Percentiles rank a stretch among this genome's conserved stretches.
These are phyloP conservation scores for Cochlearius cochlearius DNA, from an alignment of 2,113 vertebrate genomes.

Conservation along the genomic window DNA sequence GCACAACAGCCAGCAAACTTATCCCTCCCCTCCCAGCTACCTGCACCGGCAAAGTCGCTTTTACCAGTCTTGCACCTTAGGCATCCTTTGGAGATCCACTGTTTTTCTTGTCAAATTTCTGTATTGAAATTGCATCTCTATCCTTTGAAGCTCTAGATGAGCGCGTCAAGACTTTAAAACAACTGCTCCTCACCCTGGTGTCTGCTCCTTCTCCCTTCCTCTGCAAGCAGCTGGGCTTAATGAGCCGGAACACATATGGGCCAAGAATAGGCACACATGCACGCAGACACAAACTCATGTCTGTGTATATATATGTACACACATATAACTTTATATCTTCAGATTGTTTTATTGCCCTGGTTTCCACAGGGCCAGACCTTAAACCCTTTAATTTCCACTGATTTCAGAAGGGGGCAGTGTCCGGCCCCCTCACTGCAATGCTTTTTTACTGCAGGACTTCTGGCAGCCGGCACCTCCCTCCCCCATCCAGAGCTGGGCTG, in stretches of 20 bases:
- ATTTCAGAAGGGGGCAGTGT: not conserved
- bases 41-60: rapidly evolving
- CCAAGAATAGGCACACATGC: not conserved
- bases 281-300: not conserved
- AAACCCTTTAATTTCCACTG: not conserved
- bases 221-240: not conserved
- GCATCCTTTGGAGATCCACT: not conserved
- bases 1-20: not conserved
- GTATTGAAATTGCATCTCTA: not conserved
- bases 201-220: not conserved
- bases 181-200: not conserved
- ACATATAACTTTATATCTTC: not conserved
- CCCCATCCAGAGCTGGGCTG: not conserved
- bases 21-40: not conserved
- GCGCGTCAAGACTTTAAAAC: not conserved
- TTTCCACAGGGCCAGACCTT: not conserved
- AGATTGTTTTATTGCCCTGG: not conserved
- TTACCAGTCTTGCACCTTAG: not conserved
- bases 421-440: not conserved
- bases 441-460: not conserved
- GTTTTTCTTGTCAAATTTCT: not conserved
- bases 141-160: not conserved
- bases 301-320: not conserved
- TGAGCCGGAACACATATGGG: not conserved
- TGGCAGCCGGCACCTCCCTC: not conserved